A percentile compares a stretch with the other conserved stretches of the same genome.
Conservation (phyloP, 2,797 vertebrate species). For the Dicrostonyx torquatus region DNA sequence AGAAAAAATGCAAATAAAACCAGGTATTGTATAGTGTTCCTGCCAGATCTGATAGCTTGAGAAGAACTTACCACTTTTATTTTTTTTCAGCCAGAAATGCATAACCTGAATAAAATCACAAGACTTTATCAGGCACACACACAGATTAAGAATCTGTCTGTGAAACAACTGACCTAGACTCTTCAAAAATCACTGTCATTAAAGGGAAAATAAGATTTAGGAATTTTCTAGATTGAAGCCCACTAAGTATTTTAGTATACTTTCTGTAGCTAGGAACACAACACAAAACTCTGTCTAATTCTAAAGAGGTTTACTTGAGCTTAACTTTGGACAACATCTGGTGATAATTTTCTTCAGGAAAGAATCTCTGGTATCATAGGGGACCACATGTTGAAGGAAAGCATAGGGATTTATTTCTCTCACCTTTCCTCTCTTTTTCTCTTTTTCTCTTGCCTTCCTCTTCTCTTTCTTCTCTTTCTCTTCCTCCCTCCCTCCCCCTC, state of each 20-base stretch:
- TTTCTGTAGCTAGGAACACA: neutral
- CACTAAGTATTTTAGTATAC: neutral
- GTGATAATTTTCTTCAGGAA: neutral
- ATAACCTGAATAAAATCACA: conserved; percentile 37
- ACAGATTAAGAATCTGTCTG: neutral
- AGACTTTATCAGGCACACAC: neutral
- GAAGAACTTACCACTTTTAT: neutral
- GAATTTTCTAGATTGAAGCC: neutral
- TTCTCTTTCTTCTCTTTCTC: too few relatives aligned
- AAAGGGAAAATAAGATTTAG: neutral
- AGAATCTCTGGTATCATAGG: accelerated
- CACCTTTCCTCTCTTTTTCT: neutral
- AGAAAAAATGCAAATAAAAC: conserved; percentile 55
- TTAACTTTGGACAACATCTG: neutral
- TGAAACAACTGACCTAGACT: neutral
- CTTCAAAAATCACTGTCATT: neutral
- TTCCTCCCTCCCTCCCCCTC: neutral
- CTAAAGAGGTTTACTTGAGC: neutral
- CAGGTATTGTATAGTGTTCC: neutral
- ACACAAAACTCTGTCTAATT: neutral
- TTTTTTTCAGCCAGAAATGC: conserved; percentile 27
- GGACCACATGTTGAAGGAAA: neutral
- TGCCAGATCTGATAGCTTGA: neutral
- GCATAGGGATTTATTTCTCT: neutral
- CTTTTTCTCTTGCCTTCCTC: neutral